Evolutionary conservation across 1,140 invertebrate species (phyloP).

Genomic region (Drosophila tsacasi): DNA sequence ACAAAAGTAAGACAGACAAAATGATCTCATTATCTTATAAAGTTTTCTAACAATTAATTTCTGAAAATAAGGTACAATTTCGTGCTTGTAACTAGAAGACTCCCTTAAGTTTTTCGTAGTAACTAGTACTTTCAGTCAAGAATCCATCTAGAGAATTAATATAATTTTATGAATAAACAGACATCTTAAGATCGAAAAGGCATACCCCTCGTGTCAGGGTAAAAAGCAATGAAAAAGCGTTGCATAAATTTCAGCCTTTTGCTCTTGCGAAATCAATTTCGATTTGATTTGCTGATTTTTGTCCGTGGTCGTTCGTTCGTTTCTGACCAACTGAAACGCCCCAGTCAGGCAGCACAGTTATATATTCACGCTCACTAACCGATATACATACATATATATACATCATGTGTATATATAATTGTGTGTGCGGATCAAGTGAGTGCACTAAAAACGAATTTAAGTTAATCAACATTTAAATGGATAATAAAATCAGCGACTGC

Average conservation of each 20-base stretch:
- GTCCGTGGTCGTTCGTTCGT: slow-evolving; percentile 33
- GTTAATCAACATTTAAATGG: slow-evolving; percentile 82
- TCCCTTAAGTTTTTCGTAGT: background rate
- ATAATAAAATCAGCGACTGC: slow-evolving; percentile 71
- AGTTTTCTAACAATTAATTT: too few relatives aligned
- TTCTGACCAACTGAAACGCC: slow-evolving; percentile 30
- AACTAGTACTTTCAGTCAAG: background rate
- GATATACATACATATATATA: background rate
- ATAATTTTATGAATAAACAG: background rate
- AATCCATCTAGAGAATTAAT: background rate
- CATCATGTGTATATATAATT: background rate
- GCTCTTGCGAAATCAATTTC: slow-evolving; percentile 69
- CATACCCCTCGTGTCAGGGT: slow-evolving; percentile 9
- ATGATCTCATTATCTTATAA: too few relatives aligned
- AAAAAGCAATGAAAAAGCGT: slow-evolving; percentile 29
- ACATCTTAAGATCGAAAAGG: background rate
- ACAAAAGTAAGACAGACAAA: too few relatives aligned
- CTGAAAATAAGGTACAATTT: too few relatives aligned
- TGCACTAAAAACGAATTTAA: slow-evolving; percentile 75
- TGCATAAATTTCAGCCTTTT: slow-evolving; percentile 60
- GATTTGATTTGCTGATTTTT: slow-evolving; percentile 80
- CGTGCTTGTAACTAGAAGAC: too few relatives aligned
- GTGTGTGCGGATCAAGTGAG: slow-evolving; percentile 53
- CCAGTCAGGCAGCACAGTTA: slow-evolving; percentile 20
- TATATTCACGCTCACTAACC: slow-evolving; percentile 20